Base-by-base conservation (phyloP, 2,113 vertebrate genomes). In the Melanocharis versteri region DNA sequence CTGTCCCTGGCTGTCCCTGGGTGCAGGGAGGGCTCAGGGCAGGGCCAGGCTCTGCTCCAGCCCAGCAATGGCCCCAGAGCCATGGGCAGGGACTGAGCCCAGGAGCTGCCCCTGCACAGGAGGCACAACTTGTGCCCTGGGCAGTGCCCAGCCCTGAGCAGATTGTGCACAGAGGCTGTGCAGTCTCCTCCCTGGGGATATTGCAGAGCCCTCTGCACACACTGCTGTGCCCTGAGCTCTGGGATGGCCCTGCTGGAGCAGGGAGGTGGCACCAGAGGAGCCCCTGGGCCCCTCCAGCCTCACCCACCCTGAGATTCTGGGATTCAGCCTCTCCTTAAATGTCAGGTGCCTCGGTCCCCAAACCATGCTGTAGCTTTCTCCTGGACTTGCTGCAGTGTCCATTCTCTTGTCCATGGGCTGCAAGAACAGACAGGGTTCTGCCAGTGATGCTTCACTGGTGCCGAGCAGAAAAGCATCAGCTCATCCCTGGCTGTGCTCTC, bases 291-390 rank as follows among this genome's bases (percentile, higher is more conserved):
- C 23, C 12, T 51, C 39, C 82, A 20, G 28, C 60, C 58, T 56
- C 17, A 6, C 12, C n/a, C 50, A n/a, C 0, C 9, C n/a, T 3
- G 10, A 40, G 9, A 2, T 1, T 13, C 7, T 40, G 40, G 2
- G 17, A 15, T 54, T 64, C 53, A 51, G 18, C 39, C 39, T 54
- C 27, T 31, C 44, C 27, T 35, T 53, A 44, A n/a, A 18, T 37
- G 26, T 11, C 42, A 68, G 58, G 22, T 62, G 48, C 42, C 31
- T 37, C 37, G 19, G n/a, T 24, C 40, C 48, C 58, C 53, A 62
- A 31, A 17, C 27, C 44, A 22, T 0, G 1, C 11, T 26, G n/a
- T 9, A 47, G 13, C 22, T 70, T 45, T 83, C 22, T 18, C 35
- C 33, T 33, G 27, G 33, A 7, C 24, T 45, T 45, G 61, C 40